A percentile compares a stretch with the other conserved stretches of the same genome.
These are phyloP conservation scores for Craniophora ligustri DNA, from an alignment of 2,888 invertebrate species.

Conservation along the genomic window DNA sequence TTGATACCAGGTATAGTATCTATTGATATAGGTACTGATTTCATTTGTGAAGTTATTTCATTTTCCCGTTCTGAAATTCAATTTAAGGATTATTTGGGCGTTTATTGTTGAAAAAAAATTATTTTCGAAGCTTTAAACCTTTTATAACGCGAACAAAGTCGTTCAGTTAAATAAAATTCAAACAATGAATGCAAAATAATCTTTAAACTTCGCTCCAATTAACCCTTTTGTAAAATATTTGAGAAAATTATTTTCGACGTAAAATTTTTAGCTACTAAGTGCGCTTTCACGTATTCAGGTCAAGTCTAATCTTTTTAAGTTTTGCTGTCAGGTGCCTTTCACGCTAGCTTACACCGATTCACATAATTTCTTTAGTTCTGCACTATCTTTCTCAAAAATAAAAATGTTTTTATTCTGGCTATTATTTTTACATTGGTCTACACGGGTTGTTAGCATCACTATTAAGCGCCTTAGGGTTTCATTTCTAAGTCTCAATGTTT, in stretches of 20 bases:
- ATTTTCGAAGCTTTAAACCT: slow-evolving; percentile 8
- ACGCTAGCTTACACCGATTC: slow-evolving; percentile 7
- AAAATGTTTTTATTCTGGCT: too few relatives aligned
- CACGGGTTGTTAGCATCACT: too few relatives aligned
- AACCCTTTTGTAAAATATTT: slow-evolving; percentile 10
- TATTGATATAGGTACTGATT: too few relatives aligned
- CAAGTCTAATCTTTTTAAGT: slow-evolving; percentile 25
- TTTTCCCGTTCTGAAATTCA: neutral
- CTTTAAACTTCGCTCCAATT: slow-evolving; percentile 9
- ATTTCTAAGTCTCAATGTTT: too few relatives aligned
- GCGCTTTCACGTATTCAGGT: slow-evolving; percentile 19
- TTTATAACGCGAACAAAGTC: slow-evolving; percentile 13
- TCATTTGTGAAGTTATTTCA: slow-evolving; percentile 4
- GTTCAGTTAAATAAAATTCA: slow-evolving; percentile 19
- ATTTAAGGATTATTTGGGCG: neutral
- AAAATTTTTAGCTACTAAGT: slow-evolving; percentile 11
- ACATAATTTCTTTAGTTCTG: slow-evolving; percentile 1
- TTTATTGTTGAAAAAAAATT: slow-evolving; percentile 17
- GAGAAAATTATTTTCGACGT: slow-evolving; percentile 12
- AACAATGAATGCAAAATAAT: slow-evolving; percentile 24
- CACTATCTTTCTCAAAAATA: neutral
- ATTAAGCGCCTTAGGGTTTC: too few relatives aligned
- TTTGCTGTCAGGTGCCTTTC: slow-evolving; percentile 27
- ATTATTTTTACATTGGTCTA: too few relatives aligned
- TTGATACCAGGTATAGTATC: too few relatives aligned